phyloP scores from a whole-genome alignment of 1,140 invertebrate genomes.

The Drosophila ohnishii region DNA sequence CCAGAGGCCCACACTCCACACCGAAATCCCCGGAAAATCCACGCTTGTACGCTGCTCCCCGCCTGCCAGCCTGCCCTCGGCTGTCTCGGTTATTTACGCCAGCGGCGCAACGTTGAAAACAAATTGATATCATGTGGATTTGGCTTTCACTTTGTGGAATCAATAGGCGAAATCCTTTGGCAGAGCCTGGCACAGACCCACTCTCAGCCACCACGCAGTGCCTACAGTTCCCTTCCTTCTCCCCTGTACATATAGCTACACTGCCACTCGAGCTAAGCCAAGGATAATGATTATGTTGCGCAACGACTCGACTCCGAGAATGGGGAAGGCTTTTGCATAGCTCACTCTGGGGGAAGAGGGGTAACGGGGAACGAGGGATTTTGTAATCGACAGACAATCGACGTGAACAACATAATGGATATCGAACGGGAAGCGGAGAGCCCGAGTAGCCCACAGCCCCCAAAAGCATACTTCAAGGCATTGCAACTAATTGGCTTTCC shows the following conservation, averaged over 20 bases:
- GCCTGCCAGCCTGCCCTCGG: constrained; percentile 24
- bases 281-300: constrained; percentile 81
- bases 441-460: constrained; percentile 35
- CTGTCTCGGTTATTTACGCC: constrained; percentile 76
- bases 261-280: constrained; percentile 69
- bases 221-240: not conserved
- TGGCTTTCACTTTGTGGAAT: constrained; percentile 78
- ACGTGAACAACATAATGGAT: constrained; percentile 76
- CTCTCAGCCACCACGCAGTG: constrained; percentile 32
- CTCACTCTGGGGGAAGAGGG: not conserved
- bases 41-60: constrained; percentile 17
- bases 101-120: constrained; percentile 72
- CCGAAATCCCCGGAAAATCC: constrained; percentile 30
- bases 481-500: constrained; percentile 79
- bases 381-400: constrained; percentile 78
- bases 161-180: constrained; percentile 77
- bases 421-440: constrained; percentile 35
- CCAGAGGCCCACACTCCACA: not conserved
- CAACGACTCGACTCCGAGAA: constrained; percentile 47
- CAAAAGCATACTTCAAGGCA: constrained; percentile 65
- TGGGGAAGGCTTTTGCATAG: constrained; percentile 39
- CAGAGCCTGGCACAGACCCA: constrained; percentile 46
- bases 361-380: constrained; percentile 21
- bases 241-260: constrained; percentile 9
- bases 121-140: constrained; percentile 82